These are phyloP conservation scores for Drosophila fuyamai DNA, from an alignment of 1,140 invertebrate species.

Conservation along the genomic window DNA sequence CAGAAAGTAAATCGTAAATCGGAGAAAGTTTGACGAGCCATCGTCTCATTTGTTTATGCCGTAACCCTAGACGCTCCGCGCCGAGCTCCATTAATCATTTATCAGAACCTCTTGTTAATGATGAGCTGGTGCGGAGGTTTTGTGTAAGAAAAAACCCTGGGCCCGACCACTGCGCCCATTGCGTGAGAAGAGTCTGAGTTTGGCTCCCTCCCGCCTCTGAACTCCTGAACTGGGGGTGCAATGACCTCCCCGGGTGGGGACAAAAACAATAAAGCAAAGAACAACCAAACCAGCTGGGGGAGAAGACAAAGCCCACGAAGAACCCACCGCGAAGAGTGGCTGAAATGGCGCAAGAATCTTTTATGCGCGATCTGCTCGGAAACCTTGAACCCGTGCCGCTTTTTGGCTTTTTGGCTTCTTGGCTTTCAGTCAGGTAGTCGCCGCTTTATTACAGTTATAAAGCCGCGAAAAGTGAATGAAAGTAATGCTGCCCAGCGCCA, in stretches of 20 bases:
- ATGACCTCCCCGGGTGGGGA: conserved; percentile 40
- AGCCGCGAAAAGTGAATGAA: conserved; percentile 70
- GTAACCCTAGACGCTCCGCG: conserved; percentile 49
- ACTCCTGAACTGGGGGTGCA: conserved; percentile 30
- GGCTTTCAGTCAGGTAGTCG: conserved; percentile 42
- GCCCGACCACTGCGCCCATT: conserved; percentile 29
- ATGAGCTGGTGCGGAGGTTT: conserved; percentile 28
- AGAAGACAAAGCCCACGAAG: conserved; percentile 21
- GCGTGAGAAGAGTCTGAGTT: conserved; percentile 43
- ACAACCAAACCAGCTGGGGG: conserved; percentile 23
- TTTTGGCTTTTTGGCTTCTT: background rate
- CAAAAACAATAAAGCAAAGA: conserved; percentile 28
- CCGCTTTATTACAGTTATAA: conserved; percentile 77
- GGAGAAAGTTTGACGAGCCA: conserved; percentile 59
- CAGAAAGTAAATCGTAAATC: conserved; percentile 81
- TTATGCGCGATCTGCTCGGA: conserved; percentile 29
- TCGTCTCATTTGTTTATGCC: conserved; percentile 66
- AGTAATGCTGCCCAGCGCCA: conserved; percentile 60
- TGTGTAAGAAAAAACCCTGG: conserved; percentile 12
- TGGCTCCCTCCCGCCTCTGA: background rate
- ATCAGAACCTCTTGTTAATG: conserved; percentile 72
- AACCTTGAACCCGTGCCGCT: conserved; percentile 69
- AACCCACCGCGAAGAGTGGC: conserved; percentile 36
- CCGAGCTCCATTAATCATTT: conserved; percentile 69
- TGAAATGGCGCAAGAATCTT: conserved; percentile 51